phyloP scores from a whole-genome alignment of 2,888 invertebrate species.

The Rhaphigaster nebulosa region DNA sequence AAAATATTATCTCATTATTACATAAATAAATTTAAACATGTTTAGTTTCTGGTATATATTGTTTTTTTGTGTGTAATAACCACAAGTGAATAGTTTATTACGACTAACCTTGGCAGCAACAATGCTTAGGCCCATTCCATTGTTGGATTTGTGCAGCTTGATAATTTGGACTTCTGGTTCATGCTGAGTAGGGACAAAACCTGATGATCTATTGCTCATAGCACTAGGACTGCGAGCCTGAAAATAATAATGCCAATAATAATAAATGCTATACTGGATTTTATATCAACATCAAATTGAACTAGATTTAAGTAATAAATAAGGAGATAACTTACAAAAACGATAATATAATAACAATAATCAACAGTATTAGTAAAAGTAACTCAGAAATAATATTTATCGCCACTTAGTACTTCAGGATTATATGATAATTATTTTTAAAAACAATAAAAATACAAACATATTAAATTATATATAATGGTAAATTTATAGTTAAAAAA shows the following conservation, averaged over 20 bases:
- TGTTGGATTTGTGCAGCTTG: conserved; percentile 92
- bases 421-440: too few species aligned
- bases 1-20: not conserved
- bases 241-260: conserved; percentile 44
- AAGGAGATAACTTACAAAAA: not conserved
- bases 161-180: conserved; percentile 87
- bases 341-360: not conserved
- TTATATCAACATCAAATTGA: not conserved
- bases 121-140: conserved; percentile 98
- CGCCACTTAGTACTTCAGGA: too few species aligned
- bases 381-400: not conserved
- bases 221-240: conserved; percentile 78
- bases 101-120: conserved; percentile 91
- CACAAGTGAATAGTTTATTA: not conserved
- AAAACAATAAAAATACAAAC: too few species aligned
- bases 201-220: conserved; percentile 75
- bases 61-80: too few species aligned
- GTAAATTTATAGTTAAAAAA: too few species aligned
- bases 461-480: too few species aligned
- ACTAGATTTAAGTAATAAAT: not conserved
- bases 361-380: too few species aligned
- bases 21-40: too few species aligned
- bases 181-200: conserved; percentile 70
- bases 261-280: too few species aligned
- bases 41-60: too few species aligned